phyloP scores from a whole-genome alignment of 2,113 vertebrate species.

The Entelurus aequoreus region DNA sequence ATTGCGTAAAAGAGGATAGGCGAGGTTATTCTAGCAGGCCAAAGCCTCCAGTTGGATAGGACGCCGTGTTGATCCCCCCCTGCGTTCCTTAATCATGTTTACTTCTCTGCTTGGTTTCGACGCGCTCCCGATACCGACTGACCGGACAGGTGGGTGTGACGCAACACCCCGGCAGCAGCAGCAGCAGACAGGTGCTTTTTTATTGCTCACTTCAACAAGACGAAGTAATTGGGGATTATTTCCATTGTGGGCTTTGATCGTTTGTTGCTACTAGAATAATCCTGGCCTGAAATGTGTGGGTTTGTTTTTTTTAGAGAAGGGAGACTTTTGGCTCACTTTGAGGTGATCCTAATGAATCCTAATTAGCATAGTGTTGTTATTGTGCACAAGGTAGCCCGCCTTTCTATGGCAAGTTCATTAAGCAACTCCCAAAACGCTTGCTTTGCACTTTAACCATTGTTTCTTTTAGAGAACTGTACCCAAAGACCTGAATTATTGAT shows the following conservation, averaged over 20 bases:
- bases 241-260: background rate
- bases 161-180: slow-evolving; percentile 26
- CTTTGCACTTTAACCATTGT: background rate
- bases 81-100: slow-evolving; percentile 22
- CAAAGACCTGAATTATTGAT: no score
- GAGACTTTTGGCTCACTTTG: slow-evolving; percentile 11
- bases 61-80: background rate
- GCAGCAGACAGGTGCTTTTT: slow-evolving; percentile 36
- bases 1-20: slow-evolving; percentile 58
- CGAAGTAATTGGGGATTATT: no score
- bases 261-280: slow-evolving; percentile 13
- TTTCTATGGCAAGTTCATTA: background rate
- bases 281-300: slow-evolving; percentile 12
- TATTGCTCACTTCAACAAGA: background rate
- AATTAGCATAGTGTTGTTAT: slow-evolving; percentile 24
- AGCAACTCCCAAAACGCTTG: background rate
- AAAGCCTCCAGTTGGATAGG: slow-evolving; percentile 31
- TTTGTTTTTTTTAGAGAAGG: background rate
- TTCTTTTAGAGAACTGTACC: background rate
- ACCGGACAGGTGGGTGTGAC: slow-evolving; percentile 70
- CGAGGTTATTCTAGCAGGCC: slow-evolving; percentile 32
- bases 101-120: slow-evolving; percentile 57
- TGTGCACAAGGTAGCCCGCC: slow-evolving; percentile 22
- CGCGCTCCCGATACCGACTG: slow-evolving; percentile 65
- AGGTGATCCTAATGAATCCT: slow-evolving; percentile 27